Conservation (phyloP, 2,888 invertebrate species). For the Falcaria lacertinaria region DNA sequence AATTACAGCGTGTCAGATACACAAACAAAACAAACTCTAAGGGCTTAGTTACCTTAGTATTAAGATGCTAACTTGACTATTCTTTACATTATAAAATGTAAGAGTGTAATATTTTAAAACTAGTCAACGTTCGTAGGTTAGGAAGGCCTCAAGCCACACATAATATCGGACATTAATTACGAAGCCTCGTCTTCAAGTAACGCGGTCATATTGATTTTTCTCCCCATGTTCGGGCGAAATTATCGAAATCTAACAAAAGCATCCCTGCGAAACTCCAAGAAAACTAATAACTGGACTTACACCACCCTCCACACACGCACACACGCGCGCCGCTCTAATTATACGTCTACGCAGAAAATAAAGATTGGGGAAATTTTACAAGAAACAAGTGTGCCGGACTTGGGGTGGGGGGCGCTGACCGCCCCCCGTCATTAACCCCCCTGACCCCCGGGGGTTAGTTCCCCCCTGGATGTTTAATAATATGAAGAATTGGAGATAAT, state of each 20-base stretch:
- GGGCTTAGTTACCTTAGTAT: too few species aligned
- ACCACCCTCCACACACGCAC: conserved; percentile 40
- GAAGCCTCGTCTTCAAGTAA: conserved; percentile 23
- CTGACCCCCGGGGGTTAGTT: conserved; percentile 53
- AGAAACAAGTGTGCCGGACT: conserved; percentile 75
- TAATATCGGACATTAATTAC: conserved; percentile 3
- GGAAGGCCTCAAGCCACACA: too few species aligned
- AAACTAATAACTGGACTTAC: conserved; percentile 77
- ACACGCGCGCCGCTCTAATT: conserved; percentile 55
- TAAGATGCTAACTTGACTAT: too few species aligned
- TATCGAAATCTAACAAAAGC: conserved; percentile 79
- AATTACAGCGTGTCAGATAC: too few species aligned
- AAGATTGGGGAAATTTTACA: conserved; percentile 80
- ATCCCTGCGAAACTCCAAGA: conserved; percentile 72
- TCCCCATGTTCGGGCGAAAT: conserved; percentile 68
- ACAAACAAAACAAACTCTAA: too few species aligned
- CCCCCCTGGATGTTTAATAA: conserved; percentile 78
- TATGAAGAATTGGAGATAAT: conserved; percentile 81
- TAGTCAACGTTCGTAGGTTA: too few species aligned
- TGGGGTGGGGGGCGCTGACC: conserved; percentile 66
- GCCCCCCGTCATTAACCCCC: conserved; percentile 72
- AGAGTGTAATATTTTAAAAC: too few species aligned
- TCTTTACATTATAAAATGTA: too few species aligned
- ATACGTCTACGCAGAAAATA: conserved; percentile 78
- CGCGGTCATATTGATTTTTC: conserved; percentile 52